Base-by-base conservation (phyloP, 2,888 invertebrate species). In the Oligia latruncula region DNA sequence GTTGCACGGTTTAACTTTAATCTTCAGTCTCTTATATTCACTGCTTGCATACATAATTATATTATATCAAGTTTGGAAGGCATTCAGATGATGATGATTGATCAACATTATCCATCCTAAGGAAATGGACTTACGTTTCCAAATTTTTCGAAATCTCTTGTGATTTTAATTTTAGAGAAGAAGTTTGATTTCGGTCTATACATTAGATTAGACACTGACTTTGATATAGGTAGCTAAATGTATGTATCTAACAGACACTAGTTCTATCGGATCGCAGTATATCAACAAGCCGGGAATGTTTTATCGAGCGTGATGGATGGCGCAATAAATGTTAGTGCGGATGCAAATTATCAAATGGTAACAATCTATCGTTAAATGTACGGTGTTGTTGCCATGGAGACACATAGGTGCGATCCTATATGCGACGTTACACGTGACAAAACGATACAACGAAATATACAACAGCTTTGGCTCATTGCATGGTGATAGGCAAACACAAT, bases 321-420 rank as follows among this genome's bases (percentile, higher is more conserved):
- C 75, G 73, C 80, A 79, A 80, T 87, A 72, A 87, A 87, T 84
- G 74, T 77, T 80, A 73, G 65, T 67, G 77, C 67, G 70, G 74
- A 76, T 68, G 77, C 80, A 75, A 84, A 84, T 80, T 52, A 84
- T 73, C 81, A 67, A 84, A 87, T 73, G 74, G 62, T 75, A 64
- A 70, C 85, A 17, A 80, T 87, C 70, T 77, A 80, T 84, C 74
- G 87, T 20, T 77, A 20, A 78, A 52, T 71, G 71, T 68, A 15
- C 71, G 55, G 29, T 62, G 64, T 62, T 60, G 83, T 77, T 35
- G 40, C 8, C 29, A 23, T 23, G 66, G 9, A 29, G 52, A n/a
- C n/a, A 40, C n/a, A 2, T 15, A 58, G 43, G 29, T 49, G 20
- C 9, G n/a, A 0, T 35, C 35, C 60, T 62, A 17, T 29, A 17